phyloP scores from a whole-genome alignment of 2,888 invertebrate genomes.

The Machimus rusticus region DNA sequence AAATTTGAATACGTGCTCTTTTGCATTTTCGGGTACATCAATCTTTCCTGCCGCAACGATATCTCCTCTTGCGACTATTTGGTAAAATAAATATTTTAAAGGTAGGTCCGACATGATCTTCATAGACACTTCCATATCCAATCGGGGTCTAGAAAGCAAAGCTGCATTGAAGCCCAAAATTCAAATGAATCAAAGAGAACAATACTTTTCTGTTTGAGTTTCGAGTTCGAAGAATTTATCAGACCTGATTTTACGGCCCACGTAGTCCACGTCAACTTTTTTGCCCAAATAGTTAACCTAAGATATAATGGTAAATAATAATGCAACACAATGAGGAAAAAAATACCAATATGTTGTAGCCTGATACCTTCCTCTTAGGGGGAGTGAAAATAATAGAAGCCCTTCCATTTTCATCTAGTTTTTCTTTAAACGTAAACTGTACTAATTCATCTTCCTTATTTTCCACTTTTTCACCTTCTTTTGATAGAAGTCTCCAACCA shows the following conservation, averaged over 20 bases:
- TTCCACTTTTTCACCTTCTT: too few relatives aligned
- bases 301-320: not conserved
- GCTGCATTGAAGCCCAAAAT: not conserved
- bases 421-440: not conserved
- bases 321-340: too few relatives aligned
- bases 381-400: constrained; percentile 70
- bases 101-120: constrained; percentile 77
- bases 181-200: not conserved
- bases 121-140: constrained; percentile 76
- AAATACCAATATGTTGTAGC: not conserved
- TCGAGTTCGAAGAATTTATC: constrained; percentile 54
- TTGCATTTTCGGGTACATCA: constrained; percentile 60
- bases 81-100: constrained; percentile 78
- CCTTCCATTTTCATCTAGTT: constrained; percentile 71
- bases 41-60: constrained; percentile 78
- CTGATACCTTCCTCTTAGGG: not conserved
- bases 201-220: constrained; percentile 64
- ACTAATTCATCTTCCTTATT: too few relatives aligned
- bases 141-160: constrained; percentile 61
- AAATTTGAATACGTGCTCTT: constrained; percentile 65
- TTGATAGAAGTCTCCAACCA: too few relatives aligned
- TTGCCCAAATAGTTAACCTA: constrained; percentile 80
- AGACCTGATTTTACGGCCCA: not conserved
- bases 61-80: constrained; percentile 84
- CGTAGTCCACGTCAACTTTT: constrained; percentile 49